Base-by-base conservation (phyloP, 1,140 invertebrate species). In the Pseudomyrmex cubaensis region DNA sequence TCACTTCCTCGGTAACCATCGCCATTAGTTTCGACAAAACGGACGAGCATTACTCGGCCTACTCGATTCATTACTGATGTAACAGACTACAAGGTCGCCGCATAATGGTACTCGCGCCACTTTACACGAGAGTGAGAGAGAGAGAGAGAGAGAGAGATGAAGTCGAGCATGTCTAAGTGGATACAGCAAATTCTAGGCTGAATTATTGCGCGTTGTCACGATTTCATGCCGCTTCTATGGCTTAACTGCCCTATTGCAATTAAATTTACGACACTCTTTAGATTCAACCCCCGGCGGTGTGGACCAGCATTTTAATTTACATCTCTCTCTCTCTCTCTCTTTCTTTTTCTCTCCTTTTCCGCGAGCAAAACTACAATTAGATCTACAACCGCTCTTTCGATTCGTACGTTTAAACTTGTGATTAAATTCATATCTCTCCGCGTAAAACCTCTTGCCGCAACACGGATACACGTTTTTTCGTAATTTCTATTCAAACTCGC, bases 31-130 rank as follows among this genome's bases (percentile, higher is more conserved):
- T 80, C 66, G n/a, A 70, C 54, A 70, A 80, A 80, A 80, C 76
- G 76, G 48, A 48, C 44, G 46, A 35, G 59, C 64, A 80, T 62
- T 35, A 75, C 59, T 72, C 56, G 44, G 50, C 76, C 76, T 59
- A 50, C 54, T 80, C 54, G 76, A 80, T 80, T 80, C 76, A 80
- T 80, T 80, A 72, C 76, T 15, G 54, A 80, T 80, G 76, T 80
- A 80, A 80, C 66, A 48, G 66, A 80, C 76, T 54, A 48, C 64
- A 70, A 56, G 56, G 44, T 72, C 46, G 54, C 76, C 66, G 66
- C 66, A 72, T 80, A 72, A 80, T 80, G 66, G 76, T 59, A 70
- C 76, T 70, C 76, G 44, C 76, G 54, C 54, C 76, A 80, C 67
- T 80, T 80, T 72, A 80, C 76, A 80, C 2, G 62, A 66, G n/a